Percentiles rank a stretch among this genome's conserved stretches.
Conservation (phyloP, 2,113 vertebrate genomes). For the Rhinichthys klamathensis region DNA sequence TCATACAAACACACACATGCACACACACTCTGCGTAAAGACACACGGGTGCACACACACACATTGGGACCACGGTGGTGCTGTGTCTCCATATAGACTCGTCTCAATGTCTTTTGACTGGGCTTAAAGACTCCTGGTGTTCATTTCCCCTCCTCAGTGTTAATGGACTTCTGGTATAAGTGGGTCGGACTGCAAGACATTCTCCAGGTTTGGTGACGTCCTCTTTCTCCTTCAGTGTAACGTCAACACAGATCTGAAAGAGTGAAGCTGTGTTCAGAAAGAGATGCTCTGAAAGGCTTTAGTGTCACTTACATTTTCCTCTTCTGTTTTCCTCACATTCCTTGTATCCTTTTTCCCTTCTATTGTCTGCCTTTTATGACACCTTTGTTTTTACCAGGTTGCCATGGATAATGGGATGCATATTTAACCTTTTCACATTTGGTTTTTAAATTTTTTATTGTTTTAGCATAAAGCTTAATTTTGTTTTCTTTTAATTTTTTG, state of each 20-base stretch:
- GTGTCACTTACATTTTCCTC: not conserved
- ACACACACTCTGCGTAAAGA: constrained; percentile 45
- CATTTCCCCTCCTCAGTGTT: constrained; percentile 51
- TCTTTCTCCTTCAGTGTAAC: constrained; percentile 7
- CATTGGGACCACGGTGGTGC: constrained; percentile 69
- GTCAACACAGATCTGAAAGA: not conserved
- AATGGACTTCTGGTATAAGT: constrained; percentile 34
- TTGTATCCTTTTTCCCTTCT: constrained; percentile 45
- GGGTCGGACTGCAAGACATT: not conserved
- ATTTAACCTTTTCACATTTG: constrained; percentile 67
- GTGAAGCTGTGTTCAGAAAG: not conserved
- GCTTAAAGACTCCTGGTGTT: constrained; percentile 41
- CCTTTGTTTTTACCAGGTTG: constrained; percentile 58
- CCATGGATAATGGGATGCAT: constrained; percentile 61
- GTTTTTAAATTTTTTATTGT: constrained; percentile 65
- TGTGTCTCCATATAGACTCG: constrained; percentile 62
- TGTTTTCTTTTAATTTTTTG: constrained; percentile 63
- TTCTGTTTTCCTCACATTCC: not conserved
- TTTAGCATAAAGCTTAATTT: constrained; percentile 73
- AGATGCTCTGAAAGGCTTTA: constrained; percentile 1
- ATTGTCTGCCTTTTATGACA: constrained; percentile 51
- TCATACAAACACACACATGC: constrained; percentile 44
- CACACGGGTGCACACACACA: constrained; percentile 31
- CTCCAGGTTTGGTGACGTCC: not conserved
- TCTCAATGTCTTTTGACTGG: constrained; percentile 58